Evolutionary conservation across 2,113 vertebrate species (phyloP).

Genomic region (Xyrauchen texanus): DNA sequence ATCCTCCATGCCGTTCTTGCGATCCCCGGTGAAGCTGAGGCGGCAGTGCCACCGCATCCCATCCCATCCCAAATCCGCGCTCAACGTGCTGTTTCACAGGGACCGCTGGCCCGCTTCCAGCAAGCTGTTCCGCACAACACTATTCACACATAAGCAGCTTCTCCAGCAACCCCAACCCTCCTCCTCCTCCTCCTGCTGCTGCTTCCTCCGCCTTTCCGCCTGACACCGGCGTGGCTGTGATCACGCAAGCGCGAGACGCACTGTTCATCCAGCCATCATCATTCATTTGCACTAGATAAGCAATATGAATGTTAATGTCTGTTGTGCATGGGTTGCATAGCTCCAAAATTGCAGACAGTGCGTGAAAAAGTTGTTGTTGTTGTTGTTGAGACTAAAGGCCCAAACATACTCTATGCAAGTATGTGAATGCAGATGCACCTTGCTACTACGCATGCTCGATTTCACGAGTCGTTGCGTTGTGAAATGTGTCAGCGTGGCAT

Average conservation of each 20-base stretch:
- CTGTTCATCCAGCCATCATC: background rate
- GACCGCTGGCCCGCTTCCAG: constrained; percentile 65
- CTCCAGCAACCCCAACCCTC: constrained; percentile 3
- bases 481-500: no score
- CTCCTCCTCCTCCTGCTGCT: constrained; percentile 3
- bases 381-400: no score
- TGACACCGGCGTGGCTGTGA: constrained; percentile 35
- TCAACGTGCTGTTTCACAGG: constrained; percentile 56
- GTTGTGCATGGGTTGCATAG: no score
- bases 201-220: constrained; percentile 22
- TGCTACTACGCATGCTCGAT: no score
- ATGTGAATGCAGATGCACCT: no score
- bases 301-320: background rate
- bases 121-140: constrained; percentile 49
- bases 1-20: constrained; percentile 69
- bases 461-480: no score
- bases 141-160: background rate
- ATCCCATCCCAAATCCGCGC: constrained; percentile 42
- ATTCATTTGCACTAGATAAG: background rate
- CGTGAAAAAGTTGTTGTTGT: no score
- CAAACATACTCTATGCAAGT: no score
- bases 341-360: no score
- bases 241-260: constrained; percentile 30
- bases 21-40: constrained; percentile 53
- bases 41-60: constrained; percentile 62